Evolutionary conservation across 23 tunicate genomes (phyloP), one percentile per base, ranked within the genome.

Genomic region (Ascidia mentula): DNA sequence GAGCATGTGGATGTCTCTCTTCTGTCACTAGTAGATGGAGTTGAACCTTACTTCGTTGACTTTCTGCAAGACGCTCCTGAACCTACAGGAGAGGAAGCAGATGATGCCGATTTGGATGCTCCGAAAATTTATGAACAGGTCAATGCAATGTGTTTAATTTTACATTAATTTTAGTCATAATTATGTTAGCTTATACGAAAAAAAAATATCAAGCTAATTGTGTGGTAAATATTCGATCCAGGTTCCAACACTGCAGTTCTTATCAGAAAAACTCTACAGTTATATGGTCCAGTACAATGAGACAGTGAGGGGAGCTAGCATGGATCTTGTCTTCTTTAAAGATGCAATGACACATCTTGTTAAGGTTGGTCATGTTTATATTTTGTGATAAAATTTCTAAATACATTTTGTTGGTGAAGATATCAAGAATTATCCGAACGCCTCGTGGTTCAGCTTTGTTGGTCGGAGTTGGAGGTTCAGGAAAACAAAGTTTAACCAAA

Each of bases 401-500:
- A 36, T 31, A 38, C 31, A 42, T 22, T 36, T 12, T 40, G 4
- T 81, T 70, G 38, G 37, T 40, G 37, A 69, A 93, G 94, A 91
- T 96, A 39, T 96, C 99, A 39, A 87, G 99, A 26, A 96, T 96
- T 82, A 91, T 96, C 60, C 94, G 99, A 31, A 96, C 99, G 12
- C 99, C 99, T 2, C 90, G 96, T n/a, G 99, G 99, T 34, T 92
- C 92, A 42, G 99, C 99, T 2, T 74, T 96, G 79, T 84, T 96
- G 31, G 99, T 96, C 18, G 99, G 99, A 0, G 99, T 96, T 46
- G 99, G 99, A 13, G 99, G 99, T 12, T 96, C 99, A 26, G 99
- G 99, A 37, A 96, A 96, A 72, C 99, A 96, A 65, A 91, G 97
- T 75, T 59, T 96, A 40, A 96, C 99, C 40, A 96, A 96, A 71